A percentile compares a stretch with the other conserved stretches of the same genome.
Conservation (phyloP, 2,113 vertebrate genomes). For the Aspidoscelis tigris region DNA sequence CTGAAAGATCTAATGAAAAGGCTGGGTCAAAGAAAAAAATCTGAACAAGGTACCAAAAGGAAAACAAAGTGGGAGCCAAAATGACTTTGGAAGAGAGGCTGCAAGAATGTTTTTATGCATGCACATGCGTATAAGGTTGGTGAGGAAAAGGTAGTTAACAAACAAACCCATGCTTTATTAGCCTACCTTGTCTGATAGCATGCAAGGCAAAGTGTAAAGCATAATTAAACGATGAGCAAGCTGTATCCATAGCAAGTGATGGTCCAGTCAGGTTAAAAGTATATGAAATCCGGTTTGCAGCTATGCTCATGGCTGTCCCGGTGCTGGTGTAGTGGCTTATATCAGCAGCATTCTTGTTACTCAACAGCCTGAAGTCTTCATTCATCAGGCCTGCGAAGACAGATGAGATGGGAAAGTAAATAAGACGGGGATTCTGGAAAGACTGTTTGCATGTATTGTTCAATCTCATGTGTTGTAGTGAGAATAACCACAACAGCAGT, state of each 20-base stretch:
- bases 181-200: conserved; percentile 83
- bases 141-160: not conserved
- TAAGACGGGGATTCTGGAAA: not conserved
- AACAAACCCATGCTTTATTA: not conserved
- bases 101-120: too few species aligned
- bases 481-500: too few species aligned
- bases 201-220: conserved; percentile 81
- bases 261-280: conserved; percentile 87
- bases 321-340: conserved; percentile 84
- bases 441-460: not conserved
- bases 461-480: too few species aligned
- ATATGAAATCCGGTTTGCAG: conserved; percentile 87
- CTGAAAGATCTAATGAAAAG: too few species aligned
- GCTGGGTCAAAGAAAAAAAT: too few species aligned
- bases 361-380: conserved; percentile 80
- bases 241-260: conserved; percentile 84
- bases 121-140: too few species aligned
- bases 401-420: not conserved
- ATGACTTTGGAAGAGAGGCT: too few species aligned
- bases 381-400: conserved; percentile 85
- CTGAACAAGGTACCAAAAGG: too few species aligned
- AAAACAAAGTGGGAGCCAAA: too few species aligned
- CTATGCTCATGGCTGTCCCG: conserved; percentile 81
- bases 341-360: conserved; percentile 62
- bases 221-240: conserved; percentile 86